phyloP scores from a whole-genome alignment of 2,113 vertebrate species.

The Odontesthes bonariensis region DNA sequence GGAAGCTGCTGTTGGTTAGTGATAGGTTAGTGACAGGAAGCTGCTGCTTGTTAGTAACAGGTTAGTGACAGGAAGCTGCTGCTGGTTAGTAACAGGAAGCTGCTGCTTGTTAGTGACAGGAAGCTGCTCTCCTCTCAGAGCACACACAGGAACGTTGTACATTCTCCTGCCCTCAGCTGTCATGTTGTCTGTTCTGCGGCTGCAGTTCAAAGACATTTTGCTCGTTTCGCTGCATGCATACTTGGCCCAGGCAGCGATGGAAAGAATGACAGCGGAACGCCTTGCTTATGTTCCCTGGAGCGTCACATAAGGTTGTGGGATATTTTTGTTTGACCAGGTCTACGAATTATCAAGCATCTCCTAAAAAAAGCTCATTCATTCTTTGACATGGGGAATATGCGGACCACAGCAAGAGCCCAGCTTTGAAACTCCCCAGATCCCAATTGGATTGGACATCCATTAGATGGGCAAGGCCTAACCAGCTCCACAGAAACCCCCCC shows the following conservation, averaged over 20 bases:
- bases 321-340: not conserved
- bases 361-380: no score
- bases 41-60: no score
- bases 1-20: no score
- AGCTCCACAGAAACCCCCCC: not conserved
- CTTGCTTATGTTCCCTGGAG: constrained; percentile 22
- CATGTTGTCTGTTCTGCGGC: constrained; percentile 55
- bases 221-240: constrained; percentile 44
- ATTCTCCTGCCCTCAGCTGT: constrained; percentile 55
- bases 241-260: constrained; percentile 26
- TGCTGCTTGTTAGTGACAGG: no score
- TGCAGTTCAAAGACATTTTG: constrained; percentile 42
- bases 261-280: constrained; percentile 26
- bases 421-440: not conserved
- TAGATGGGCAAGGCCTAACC: not conserved
- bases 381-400: not conserved
- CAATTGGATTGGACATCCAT: no score
- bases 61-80: no score
- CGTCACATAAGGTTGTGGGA: constrained; percentile 14
- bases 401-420: not conserved
- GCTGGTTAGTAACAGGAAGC: no score
- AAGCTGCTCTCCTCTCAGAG: constrained; percentile 19
- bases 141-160: constrained; percentile 52
- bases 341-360: not conserved
- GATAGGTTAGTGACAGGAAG: no score